Evolutionary conservation across 2,888 invertebrate species (phyloP), one percentile per base, ranked within the genome.

Genomic region (Hypsopygia costalis): DNA sequence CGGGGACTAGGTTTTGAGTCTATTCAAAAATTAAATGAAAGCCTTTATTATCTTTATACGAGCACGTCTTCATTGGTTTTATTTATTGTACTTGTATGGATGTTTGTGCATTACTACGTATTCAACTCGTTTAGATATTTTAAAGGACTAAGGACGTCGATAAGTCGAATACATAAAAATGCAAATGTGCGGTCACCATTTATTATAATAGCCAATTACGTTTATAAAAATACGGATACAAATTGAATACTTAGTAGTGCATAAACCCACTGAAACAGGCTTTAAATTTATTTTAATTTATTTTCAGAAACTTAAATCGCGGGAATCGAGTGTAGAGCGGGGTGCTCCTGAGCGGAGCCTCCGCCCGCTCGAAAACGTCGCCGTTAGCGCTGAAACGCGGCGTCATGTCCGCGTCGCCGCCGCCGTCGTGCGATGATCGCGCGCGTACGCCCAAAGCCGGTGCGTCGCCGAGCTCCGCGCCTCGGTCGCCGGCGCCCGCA

Each of bases 401-500:
- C 82, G 82, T 62, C 63, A 90, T 82, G 89, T 87, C 78, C 70
- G 78, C 78, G 68, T 80, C 81, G 68, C 68, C 78, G 52, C 85
- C 90, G 51, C 88, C 57, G 47, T 62, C 60, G 49, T 59, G 72
- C 64, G 79, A 73, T 49, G 75, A 76, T 69, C 90, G 88, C 76
- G 82, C 65, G 74, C 87, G 69, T 74, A 81, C 71, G 57, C 78
- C 63, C 56, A 74, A 65, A 71, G 86, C 66, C 42, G 85, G 85
- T 59, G 85, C 85, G 36, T 90, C 91, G 39, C 89, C 91, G 44
- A 80, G 82, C 29, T 77, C 83, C 50, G 75, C 90, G 43, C 87
- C 90, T 53, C 90, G 90, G 55, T 91, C 92, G 32, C 92, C 92
- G 81, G 92, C 94, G 90, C 73, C 92, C 87, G 81, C 93, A 91